phyloP scores from a whole-genome alignment of 2,888 invertebrate species.

The Microplitis manilae region DNA sequence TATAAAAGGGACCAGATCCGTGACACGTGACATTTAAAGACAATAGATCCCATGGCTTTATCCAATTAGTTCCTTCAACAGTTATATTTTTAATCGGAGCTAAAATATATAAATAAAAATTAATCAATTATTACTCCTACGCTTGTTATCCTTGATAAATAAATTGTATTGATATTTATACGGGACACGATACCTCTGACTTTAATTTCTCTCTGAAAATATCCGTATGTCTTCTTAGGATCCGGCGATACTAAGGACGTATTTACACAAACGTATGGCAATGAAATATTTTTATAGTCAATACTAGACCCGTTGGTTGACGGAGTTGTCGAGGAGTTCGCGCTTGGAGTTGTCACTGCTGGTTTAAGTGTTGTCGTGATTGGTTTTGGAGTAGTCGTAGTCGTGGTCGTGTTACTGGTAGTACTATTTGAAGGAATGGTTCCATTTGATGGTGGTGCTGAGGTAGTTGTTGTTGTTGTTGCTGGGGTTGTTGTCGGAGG shows the following conservation, averaged over 20 bases:
- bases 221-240: slow-evolving; percentile 81
- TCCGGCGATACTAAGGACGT: slow-evolving; percentile 78
- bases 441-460: slow-evolving; percentile 41
- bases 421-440: slow-evolving; percentile 40
- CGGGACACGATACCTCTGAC: slow-evolving; percentile 77
- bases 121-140: not conserved
- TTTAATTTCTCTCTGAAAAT: slow-evolving; percentile 78
- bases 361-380: slow-evolving; percentile 38
- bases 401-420: slow-evolving; percentile 33
- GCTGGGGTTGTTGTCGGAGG: slow-evolving; percentile 63
- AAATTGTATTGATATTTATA: slow-evolving; percentile 41
- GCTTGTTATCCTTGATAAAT: not conserved
- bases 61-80: slow-evolving; percentile 85
- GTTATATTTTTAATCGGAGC: slow-evolving; percentile 82
- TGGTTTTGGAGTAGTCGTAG: slow-evolving; percentile 44
- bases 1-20: slow-evolving; percentile 82
- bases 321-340: slow-evolving; percentile 32
- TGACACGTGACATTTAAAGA: slow-evolving; percentile 81
- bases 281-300: slow-evolving; percentile 58
- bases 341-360: slow-evolving; percentile 25
- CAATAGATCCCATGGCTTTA: slow-evolving; percentile 85
- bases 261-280: slow-evolving; percentile 76
- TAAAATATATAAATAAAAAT: slow-evolving; percentile 66
- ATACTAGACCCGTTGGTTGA: slow-evolving; percentile 45
- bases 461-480: slow-evolving; percentile 59